Evolutionary conservation across 1,140 invertebrate species (phyloP).

Genomic region (Dolichoris vasculosae): DNA sequence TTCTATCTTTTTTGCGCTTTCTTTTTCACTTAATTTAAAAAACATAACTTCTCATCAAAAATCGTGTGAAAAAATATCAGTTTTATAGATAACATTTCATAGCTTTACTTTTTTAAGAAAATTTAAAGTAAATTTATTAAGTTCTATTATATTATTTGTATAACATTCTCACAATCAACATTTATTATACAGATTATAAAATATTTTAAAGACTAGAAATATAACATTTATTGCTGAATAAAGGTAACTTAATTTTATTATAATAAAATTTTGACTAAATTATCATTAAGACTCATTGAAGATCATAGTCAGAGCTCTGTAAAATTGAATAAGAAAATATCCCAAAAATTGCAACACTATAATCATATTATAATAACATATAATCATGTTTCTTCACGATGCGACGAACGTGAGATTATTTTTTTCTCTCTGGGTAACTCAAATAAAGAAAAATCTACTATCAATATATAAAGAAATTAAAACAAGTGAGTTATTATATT

Average conservation of each 20-base stretch:
- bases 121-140: too few species aligned
- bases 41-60: too few species aligned
- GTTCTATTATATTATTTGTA: neutral
- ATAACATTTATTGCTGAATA: neutral
- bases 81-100: neutral
- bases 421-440: neutral
- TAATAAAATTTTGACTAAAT: neutral
- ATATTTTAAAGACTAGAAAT: neutral
- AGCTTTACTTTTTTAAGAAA: neutral
- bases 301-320: slow-evolving; percentile 42
- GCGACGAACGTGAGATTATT: slow-evolving; percentile 53
- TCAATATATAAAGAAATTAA: slow-evolving; percentile 30
- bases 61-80: too few species aligned
- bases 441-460: neutral
- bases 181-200: neutral
- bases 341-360: slow-evolving; percentile 9
- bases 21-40: too few species aligned
- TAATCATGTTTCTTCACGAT: too few species aligned
- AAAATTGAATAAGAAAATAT: slow-evolving; percentile 43
- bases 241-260: neutral
- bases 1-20: too few species aligned
- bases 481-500: slow-evolving; percentile 30
- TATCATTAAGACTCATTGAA: slow-evolving; percentile 47
- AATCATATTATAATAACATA: slow-evolving; percentile 55
- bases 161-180: neutral